Evolutionary conservation across 2,888 invertebrate species (phyloP).

Genomic region (Eupithecia exiguata): DNA sequence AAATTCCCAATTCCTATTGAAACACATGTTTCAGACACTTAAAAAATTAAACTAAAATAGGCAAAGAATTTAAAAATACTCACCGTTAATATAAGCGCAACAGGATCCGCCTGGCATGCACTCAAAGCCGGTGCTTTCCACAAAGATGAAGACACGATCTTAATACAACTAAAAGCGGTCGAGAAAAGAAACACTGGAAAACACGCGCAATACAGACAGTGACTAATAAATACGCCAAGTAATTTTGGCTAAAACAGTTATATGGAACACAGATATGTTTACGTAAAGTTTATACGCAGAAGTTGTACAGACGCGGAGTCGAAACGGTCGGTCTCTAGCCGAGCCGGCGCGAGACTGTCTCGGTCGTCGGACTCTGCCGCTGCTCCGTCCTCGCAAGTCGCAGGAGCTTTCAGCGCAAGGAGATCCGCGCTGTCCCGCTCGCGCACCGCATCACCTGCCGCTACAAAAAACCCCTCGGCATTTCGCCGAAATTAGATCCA

Average conservation of each 20-base stretch:
- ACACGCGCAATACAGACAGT: constrained; percentile 33
- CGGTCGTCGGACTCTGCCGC: constrained; percentile 48
- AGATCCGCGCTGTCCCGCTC: constrained; percentile 67
- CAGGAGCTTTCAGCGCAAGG: constrained; percentile 67
- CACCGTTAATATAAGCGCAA: constrained; percentile 77
- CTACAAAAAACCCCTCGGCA: constrained; percentile 66
- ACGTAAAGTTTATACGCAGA: constrained; percentile 76
- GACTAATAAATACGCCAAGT: constrained; percentile 45
- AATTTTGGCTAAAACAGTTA: constrained; percentile 45
- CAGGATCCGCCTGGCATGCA: constrained; percentile 74
- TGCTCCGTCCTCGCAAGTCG: constrained; percentile 32
- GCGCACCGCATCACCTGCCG: constrained; percentile 73
- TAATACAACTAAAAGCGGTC: constrained; percentile 54
- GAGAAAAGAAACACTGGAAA: constrained; percentile 51
- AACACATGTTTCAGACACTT: not conserved
- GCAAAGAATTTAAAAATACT: constrained; percentile 59
- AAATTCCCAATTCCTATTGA: not conserved
- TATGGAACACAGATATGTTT: constrained; percentile 55
- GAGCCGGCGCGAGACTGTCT: constrained; percentile 76
- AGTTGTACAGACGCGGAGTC: constrained; percentile 52
- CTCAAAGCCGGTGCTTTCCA: constrained; percentile 72
- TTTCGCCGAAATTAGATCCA: constrained; percentile 78
- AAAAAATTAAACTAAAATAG: not conserved
- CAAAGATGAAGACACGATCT: constrained; percentile 70
- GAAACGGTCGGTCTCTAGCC: constrained; percentile 63